Evolutionary conservation across 2,888 invertebrate species (phyloP), one percentile per base, ranked within the genome.

Genomic region (Diploptera punctata): DNA sequence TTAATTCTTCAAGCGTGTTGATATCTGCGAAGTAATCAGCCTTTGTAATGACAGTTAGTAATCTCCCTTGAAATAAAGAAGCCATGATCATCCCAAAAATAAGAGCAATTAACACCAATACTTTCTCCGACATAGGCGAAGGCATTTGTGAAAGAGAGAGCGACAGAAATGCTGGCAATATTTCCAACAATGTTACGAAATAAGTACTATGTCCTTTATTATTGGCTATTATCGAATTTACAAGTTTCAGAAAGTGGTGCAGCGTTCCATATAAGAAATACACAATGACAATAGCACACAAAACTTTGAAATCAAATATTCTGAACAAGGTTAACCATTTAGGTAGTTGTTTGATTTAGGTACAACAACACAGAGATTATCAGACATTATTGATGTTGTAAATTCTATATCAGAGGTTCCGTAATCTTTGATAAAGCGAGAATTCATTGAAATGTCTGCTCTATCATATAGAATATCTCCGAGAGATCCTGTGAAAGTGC

Each of bases 11-110:
- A 16, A 86, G 76, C 4, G 81, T 83, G 54, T 84, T 77, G 16
- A 87, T 83, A 57, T 86, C 84, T 0, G 81, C 79, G 75, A 82
- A 84, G 78, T 82, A 83, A 10, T 81, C 80, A 33, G 80, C 80
- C 19, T 80, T 81, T 31, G 83, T 82, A 73, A 83, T 84, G 2
- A 83, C 83, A 47, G 81, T 83, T 49, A 84, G 81, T 61, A 86
- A 77, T 18, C 81, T 81, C 10, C 85, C 85, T 77, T 84, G 82
- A 73, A 84, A 83, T 31, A 83, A 69, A 0, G 83, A 82, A 21
- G 80, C 79, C 26, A 84, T 77, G 1, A 85, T 83, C 1, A 86
- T 76, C 38, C 81, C 82, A 47, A 83, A 80, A 2, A 84, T 65
- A 13, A 85, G 74, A 68, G 80, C 81, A 3, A 78, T 71, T 1